phyloP scores from a whole-genome alignment of 2,888 invertebrate species.

The Helleia helle region DNA sequence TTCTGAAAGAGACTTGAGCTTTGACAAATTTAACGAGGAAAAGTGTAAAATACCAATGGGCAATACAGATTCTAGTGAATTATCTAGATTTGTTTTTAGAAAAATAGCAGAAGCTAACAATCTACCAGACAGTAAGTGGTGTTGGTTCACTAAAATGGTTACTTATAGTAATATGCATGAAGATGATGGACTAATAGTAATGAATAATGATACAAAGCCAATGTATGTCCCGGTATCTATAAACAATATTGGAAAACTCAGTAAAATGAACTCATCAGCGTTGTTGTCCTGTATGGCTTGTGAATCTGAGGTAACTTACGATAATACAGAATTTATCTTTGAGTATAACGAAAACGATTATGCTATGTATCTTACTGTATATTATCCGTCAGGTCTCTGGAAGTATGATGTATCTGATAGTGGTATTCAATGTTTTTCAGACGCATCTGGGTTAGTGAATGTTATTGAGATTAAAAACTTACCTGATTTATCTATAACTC shows the following conservation, averaged over 20 bases:
- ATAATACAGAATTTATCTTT: constrained; percentile 43
- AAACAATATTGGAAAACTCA: constrained; percentile 40
- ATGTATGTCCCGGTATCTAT: constrained; percentile 34
- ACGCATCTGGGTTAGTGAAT: constrained; percentile 66
- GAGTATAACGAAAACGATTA: constrained; percentile 41
- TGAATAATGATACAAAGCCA: not conserved
- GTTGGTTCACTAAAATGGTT: constrained; percentile 37
- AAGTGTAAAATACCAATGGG: constrained; percentile 45
- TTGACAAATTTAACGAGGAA: constrained; percentile 32
- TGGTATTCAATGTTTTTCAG: constrained; percentile 76
- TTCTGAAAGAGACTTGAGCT: constrained; percentile 33
- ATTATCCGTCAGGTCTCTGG: constrained; percentile 71
- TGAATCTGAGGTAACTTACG: constrained; percentile 37
- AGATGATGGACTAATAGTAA: too few relatives aligned
- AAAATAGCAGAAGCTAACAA: constrained; percentile 38
- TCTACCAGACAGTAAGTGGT: constrained; percentile 38
- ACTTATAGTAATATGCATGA: too few relatives aligned
- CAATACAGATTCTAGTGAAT: constrained; percentile 25
- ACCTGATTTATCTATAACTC: constrained; percentile 27
- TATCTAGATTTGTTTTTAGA: constrained; percentile 44
- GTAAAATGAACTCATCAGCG: constrained; percentile 29
- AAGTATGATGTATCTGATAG: constrained; percentile 50
- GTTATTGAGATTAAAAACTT: constrained; percentile 52
- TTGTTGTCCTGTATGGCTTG: constrained; percentile 53
- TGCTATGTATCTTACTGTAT: constrained; percentile 63